Evolutionary conservation across 2,113 vertebrate species (phyloP).

Genomic region (Ascaphus truei): DNA sequence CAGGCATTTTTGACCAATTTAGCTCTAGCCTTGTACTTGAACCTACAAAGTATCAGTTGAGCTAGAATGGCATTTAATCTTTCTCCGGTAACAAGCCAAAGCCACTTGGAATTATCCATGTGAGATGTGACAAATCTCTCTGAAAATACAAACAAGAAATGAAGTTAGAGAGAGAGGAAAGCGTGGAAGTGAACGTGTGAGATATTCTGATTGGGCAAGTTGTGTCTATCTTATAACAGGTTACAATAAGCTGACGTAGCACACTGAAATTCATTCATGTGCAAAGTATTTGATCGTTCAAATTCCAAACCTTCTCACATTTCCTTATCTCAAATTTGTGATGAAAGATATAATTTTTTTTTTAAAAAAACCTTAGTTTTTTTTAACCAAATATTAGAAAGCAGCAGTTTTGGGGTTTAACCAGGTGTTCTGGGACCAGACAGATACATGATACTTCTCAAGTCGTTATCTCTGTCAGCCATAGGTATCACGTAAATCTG

Average conservation of each 20-base stretch:
- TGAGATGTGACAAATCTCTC: not conserved
- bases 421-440: too few species aligned
- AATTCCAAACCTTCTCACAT: conserved; percentile 38
- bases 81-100: not conserved
- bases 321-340: conserved; percentile 19
- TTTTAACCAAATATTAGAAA: too few species aligned
- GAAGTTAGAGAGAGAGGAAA: not conserved
- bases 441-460: too few species aligned
- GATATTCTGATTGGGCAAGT: conserved; percentile 16
- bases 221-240: not conserved
- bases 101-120: not conserved
- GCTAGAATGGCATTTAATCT: rapidly evolving
- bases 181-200: not conserved
- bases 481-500: too few species aligned
- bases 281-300: conserved; percentile 64
- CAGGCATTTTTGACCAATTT: not conserved
- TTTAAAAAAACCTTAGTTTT: too few species aligned
- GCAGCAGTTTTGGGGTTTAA: too few species aligned
- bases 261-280: conserved; percentile 68
- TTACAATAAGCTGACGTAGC: conserved; percentile 56
- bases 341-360: too few species aligned
- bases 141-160: not conserved
- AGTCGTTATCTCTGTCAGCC: too few species aligned
- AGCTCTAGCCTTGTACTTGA: not conserved
- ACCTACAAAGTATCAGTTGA: not conserved